Percentiles rank a stretch among this genome's conserved stretches.
Evolutionary conservation across 2,888 invertebrate genomes (phyloP).

Genomic region (Leptopilina drosophilae): DNA sequence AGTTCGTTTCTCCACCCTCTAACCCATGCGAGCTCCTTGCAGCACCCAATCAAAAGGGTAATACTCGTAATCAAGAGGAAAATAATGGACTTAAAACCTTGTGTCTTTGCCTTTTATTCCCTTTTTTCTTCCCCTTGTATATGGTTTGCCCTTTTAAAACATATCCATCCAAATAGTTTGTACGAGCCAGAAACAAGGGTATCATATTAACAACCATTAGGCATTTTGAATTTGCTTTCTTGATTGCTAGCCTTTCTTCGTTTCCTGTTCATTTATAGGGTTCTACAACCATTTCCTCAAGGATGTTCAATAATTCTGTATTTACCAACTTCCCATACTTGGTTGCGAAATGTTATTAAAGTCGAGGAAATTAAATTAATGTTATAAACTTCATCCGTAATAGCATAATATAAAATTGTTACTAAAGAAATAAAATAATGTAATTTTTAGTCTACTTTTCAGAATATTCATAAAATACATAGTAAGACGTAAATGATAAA

Average conservation of each 20-base stretch:
- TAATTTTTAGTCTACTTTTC: no score
- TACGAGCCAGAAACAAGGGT: slow-evolving; percentile 16
- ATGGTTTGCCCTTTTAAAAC: neutral
- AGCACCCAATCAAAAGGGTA: slow-evolving; percentile 59
- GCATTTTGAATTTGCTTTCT: slow-evolving; percentile 10
- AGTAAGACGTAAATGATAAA: no score
- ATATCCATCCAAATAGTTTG: neutral
- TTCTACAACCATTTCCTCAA: neutral
- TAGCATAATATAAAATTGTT: no score
- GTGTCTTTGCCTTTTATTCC: slow-evolving; percentile 43
- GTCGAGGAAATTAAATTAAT: no score
- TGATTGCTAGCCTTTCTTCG: slow-evolving; percentile 22
- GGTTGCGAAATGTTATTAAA: no score
- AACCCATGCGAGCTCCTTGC: slow-evolving; percentile 44
- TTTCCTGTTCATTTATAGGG: slow-evolving; percentile 13
- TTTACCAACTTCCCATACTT: no score
- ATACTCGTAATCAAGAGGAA: slow-evolving; percentile 68
- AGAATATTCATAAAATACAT: no score
- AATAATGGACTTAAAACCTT: slow-evolving; percentile 61
- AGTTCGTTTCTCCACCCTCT: slow-evolving; percentile 54
- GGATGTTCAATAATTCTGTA: neutral
- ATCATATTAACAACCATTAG: slow-evolving; percentile 21
- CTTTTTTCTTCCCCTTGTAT: neutral
- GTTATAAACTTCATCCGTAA: no score
- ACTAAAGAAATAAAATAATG: no score